phyloP scores from a whole-genome alignment of 2,113 vertebrate genomes.

The Sardina pilchardus region DNA sequence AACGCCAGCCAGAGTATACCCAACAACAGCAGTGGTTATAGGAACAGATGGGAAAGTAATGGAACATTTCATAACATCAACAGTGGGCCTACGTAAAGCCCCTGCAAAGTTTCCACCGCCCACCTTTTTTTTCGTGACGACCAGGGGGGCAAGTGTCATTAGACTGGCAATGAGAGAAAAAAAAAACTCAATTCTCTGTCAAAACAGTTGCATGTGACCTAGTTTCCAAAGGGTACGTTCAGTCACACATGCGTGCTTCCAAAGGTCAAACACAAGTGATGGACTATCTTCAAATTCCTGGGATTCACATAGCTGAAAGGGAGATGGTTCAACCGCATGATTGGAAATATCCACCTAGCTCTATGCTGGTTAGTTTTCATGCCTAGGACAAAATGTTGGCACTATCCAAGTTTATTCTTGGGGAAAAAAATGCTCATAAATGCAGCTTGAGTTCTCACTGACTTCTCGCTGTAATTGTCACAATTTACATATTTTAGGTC shows the following conservation, averaged over 20 bases:
- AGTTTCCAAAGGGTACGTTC: neutral
- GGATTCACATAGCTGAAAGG: neutral
- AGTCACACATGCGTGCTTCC: neutral
- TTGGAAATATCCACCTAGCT: neutral
- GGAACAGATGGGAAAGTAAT: neutral
- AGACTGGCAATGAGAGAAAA: neutral
- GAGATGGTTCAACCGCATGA: neutral
- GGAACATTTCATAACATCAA: neutral
- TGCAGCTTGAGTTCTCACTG: neutral
- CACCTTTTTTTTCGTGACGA: neutral
- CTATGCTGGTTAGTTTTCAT: neutral
- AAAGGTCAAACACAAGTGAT: conserved; percentile 15
- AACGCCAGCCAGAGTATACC: neutral
- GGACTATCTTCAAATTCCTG: conserved; percentile 8
- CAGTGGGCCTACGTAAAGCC: neutral
- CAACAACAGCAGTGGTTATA: neutral
- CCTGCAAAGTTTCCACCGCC: neutral
- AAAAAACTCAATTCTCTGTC: neutral
- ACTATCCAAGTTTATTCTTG: neutral
- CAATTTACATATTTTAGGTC: neutral
- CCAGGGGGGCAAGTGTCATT: neutral
- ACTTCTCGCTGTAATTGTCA: neutral
- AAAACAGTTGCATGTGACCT: neutral
- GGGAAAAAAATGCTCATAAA: neutral
- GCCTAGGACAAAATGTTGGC: neutral